phyloP scores from a whole-genome alignment of 2,888 invertebrate species.

The Calameuta idolon region DNA sequence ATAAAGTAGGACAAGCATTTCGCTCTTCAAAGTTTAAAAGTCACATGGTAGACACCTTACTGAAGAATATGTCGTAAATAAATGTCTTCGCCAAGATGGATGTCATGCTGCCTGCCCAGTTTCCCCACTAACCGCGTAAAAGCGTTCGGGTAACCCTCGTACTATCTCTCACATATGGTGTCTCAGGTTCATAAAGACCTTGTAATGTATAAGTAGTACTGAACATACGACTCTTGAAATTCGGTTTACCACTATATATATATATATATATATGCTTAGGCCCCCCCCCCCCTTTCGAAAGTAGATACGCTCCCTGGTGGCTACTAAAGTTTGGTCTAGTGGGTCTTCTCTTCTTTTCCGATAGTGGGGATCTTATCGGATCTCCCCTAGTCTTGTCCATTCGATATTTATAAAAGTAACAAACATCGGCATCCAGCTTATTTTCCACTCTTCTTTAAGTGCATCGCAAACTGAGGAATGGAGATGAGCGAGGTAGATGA shows the following conservation, averaged over 20 bases:
- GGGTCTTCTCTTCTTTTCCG: background rate
- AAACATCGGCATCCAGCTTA: background rate
- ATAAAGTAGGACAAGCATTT: background rate
- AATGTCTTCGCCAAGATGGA: background rate
- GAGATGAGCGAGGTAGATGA: background rate
- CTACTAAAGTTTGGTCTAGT: background rate
- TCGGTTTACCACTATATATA: background rate
- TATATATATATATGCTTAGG: background rate
- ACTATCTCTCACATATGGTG: background rate
- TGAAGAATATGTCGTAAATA: background rate
- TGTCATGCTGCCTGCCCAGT: background rate
- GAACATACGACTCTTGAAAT: background rate
- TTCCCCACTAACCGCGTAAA: background rate
- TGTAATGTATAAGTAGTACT: background rate
- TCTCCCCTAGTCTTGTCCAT: constrained; percentile 1
- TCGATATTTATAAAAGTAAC: constrained; percentile 2
- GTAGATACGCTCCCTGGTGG: constrained; percentile 5
- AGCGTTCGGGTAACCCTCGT: background rate
- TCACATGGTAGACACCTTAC: background rate
- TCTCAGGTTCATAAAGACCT: background rate
- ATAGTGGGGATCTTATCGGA: background rate
- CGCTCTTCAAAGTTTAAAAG: background rate
- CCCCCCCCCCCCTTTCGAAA: background rate
- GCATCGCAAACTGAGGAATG: background rate
- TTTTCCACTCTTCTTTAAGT: background rate